A percentile compares a stretch with the other conserved stretches of the same genome.
Conservation (phyloP, 2,113 vertebrate genomes). For the Parus major region DNA sequence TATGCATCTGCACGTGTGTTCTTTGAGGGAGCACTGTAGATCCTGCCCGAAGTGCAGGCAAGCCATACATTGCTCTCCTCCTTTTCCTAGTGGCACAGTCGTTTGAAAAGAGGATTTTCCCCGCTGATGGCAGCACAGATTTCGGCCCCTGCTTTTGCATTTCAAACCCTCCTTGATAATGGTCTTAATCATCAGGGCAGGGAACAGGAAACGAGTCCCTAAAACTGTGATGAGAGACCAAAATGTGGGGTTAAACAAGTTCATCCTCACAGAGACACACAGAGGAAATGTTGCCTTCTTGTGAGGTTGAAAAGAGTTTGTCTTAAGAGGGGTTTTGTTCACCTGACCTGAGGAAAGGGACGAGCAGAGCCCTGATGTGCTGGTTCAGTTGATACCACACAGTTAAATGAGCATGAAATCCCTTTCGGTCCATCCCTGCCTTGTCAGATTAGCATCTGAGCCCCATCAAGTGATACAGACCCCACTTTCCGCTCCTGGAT, state of each 20-base stretch:
- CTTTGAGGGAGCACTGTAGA: background rate
- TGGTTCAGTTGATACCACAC: background rate
- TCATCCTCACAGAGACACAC: background rate
- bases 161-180: background rate
- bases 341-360: background rate
- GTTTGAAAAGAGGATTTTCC: background rate
- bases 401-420: background rate
- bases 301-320: background rate
- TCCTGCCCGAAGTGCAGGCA: background rate
- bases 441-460: background rate
- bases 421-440: background rate
- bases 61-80: accelerated
- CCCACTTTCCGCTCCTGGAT: background rate
- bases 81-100: background rate
- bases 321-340: background rate
- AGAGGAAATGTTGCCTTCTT: background rate
- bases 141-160: background rate
- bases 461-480: background rate
- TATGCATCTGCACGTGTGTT: no score
- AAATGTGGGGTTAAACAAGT: background rate
- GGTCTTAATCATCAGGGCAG: background rate
- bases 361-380: background rate
- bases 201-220: background rate
- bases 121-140: background rate
- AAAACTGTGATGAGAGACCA: background rate